phyloP scores from a whole-genome alignment of 1,140 invertebrate genomes.

The Laupala kohalensis region DNA sequence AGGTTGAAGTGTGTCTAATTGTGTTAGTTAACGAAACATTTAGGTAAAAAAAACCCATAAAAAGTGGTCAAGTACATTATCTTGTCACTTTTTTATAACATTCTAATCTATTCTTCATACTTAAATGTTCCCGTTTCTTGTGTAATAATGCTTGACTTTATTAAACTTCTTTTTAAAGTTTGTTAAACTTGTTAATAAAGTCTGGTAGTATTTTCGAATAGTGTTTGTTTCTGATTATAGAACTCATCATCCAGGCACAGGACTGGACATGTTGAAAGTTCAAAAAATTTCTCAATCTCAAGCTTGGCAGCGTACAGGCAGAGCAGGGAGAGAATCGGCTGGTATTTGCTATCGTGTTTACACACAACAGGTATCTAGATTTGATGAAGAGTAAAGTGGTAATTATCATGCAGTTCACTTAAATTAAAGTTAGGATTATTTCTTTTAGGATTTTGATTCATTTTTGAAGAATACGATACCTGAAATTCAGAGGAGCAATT shows the following conservation, averaged over 20 bases:
- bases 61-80: too few relatives aligned
- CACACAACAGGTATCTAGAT: conserved; percentile 34
- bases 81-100: too few relatives aligned
- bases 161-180: too few relatives aligned
- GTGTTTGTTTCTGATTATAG: too few relatives aligned
- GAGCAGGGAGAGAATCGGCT: conserved; percentile 73
- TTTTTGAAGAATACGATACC: conserved; percentile 62
- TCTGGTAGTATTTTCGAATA: too few relatives aligned
- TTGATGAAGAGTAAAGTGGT: background rate
- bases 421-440: background rate
- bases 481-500: conserved; percentile 67
- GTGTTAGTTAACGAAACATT: too few relatives aligned
- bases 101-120: too few relatives aligned
- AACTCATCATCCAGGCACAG: conserved; percentile 65
- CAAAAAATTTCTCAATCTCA: conserved; percentile 80
- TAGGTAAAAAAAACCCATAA: too few relatives aligned
- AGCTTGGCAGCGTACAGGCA: conserved; percentile 78
- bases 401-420: background rate
- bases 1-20: too few relatives aligned
- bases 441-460: conserved; percentile 45
- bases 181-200: too few relatives aligned
- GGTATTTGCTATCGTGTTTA: conserved; percentile 77
- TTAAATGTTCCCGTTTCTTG: too few relatives aligned
- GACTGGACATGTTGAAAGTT: conserved; percentile 69
- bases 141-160: too few relatives aligned